phyloP scores from a whole-genome alignment of 92 coral and sea anemone genomes.

The Bergia sp. region DNA sequence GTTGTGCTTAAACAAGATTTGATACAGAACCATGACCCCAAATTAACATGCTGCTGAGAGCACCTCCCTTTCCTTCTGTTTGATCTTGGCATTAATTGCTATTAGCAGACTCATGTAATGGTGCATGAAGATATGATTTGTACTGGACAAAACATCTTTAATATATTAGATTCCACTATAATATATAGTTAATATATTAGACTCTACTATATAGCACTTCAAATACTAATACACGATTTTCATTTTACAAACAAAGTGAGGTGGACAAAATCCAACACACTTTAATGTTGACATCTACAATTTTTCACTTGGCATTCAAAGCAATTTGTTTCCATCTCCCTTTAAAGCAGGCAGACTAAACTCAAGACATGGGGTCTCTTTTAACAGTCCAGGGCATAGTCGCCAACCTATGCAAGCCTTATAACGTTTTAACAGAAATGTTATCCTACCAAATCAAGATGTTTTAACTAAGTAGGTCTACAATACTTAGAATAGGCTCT shows the following conservation, averaged over 20 bases:
- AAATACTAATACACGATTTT: not conserved
- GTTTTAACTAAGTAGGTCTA: not conserved
- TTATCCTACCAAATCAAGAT: not conserved
- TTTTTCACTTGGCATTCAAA: not conserved
- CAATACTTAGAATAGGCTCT: not conserved
- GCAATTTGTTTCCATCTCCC: not conserved
- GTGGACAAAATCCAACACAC: not conserved
- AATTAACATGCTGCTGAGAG: not conserved
- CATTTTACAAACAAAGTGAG: not conserved
- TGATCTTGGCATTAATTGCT: too few relatives aligned
- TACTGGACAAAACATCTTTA: not conserved
- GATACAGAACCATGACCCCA: not conserved
- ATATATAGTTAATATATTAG: too few relatives aligned
- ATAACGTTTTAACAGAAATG: too few relatives aligned
- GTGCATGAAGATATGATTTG: not conserved
- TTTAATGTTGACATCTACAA: not conserved
- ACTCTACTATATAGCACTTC: not conserved
- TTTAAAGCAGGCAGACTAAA: not conserved
- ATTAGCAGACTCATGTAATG: not conserved
- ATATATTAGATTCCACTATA: too few relatives aligned
- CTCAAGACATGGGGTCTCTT: not conserved
- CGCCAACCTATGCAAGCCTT: not conserved
- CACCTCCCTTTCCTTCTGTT: not conserved
- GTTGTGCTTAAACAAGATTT: not conserved
- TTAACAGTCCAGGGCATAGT: not conserved